These are phyloP conservation scores for Thaumetopoea pityocampa DNA, from an alignment of 1,140 invertebrate species.

Conservation along the genomic window DNA sequence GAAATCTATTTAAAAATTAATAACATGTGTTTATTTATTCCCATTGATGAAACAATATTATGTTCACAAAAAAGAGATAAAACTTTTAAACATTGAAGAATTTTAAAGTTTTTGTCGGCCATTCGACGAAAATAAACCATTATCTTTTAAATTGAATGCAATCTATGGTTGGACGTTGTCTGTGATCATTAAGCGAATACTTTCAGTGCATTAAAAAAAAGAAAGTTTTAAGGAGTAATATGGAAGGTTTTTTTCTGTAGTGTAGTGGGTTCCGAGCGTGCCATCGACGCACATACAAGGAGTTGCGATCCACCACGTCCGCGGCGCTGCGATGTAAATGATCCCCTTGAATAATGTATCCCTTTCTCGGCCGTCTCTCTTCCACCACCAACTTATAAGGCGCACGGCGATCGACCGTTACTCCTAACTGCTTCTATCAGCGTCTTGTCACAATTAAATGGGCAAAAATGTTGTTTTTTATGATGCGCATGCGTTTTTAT, in stretches of 20 bases:
- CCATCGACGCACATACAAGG: slow-evolving; percentile 54
- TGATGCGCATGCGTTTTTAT: not conserved
- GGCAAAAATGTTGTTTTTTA: slow-evolving; percentile 28
- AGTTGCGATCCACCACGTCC: slow-evolving; percentile 57
- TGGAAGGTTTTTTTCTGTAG: slow-evolving; percentile 55
- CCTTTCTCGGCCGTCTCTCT: slow-evolving; percentile 60
- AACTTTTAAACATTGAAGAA: not conserved
- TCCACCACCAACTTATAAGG: slow-evolving; percentile 59
- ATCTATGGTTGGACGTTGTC: slow-evolving; percentile 26
- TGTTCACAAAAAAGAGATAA: slow-evolving; percentile 1
- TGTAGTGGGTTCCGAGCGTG: slow-evolving; percentile 54
- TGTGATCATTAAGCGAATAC: slow-evolving; percentile 43
- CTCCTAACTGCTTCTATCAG: slow-evolving; percentile 57
- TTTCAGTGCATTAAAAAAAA: slow-evolving; percentile 34
- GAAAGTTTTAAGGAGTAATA: slow-evolving; percentile 52
- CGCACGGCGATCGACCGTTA: slow-evolving; percentile 66
- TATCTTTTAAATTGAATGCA: slow-evolving; percentile 37
- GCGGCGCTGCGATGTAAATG: slow-evolving; percentile 65
- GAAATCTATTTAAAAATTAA: no score
- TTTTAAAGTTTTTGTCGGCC: slow-evolving; percentile 12
- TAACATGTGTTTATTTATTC: no score
- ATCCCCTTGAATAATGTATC: slow-evolving; percentile 72
- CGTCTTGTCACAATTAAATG: slow-evolving; percentile 39
- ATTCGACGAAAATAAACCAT: slow-evolving; percentile 15
- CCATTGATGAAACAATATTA: no score